Base-by-base conservation (phyloP, 2,113 vertebrate species). In the Hyla sarda region DNA sequence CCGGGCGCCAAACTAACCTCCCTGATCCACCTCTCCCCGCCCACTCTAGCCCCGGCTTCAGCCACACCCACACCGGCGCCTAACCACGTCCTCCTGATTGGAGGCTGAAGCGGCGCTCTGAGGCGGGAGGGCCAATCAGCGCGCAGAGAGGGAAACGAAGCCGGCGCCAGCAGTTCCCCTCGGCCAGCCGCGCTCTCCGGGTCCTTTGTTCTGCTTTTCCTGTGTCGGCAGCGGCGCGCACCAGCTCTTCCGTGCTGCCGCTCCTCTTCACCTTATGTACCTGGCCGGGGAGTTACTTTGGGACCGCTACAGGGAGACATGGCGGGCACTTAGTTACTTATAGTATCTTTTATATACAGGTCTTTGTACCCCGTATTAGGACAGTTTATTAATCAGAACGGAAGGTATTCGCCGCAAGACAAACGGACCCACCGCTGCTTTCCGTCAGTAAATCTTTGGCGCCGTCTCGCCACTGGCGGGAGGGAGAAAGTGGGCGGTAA, bases 131-230 rank as follows among this genome's bases (percentile, higher is more conserved):
- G 14, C 85, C 85, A 87, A 87, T 87, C 23, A 45, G 23, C 17
- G 28, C 16, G 77, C 85, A 87, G 67, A 87, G 85, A 87, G 85
- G 85, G 85, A 86, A 87, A 87, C 52, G 50, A 87, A 87, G 85
- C 85, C 85, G 85, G 85, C 85, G 85, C 85, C 85, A 87, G 85
- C 67, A 71, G 19, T 30, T 72, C 34, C 48, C 47, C 77, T 41
- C 41, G 12, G 25, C 25, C 37, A 28, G 67, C 1, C 69, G 85
- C 71, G 85, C 85, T 60, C 85, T 47, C 78, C 34, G 67, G 17
- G 17, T 87, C 77, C 85, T 87, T 87, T 87, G 85, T 87, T 87
- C 85, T 87, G 78, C 77, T 41, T 77, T 84, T 60, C 58, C 83
- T 84, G 48, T 50, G 19, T 52, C 71, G 23, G 14, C 9, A 12